Evolutionary conservation across 2,113 vertebrate genomes (phyloP).

Genomic region (Nematolebias whitei): DNA sequence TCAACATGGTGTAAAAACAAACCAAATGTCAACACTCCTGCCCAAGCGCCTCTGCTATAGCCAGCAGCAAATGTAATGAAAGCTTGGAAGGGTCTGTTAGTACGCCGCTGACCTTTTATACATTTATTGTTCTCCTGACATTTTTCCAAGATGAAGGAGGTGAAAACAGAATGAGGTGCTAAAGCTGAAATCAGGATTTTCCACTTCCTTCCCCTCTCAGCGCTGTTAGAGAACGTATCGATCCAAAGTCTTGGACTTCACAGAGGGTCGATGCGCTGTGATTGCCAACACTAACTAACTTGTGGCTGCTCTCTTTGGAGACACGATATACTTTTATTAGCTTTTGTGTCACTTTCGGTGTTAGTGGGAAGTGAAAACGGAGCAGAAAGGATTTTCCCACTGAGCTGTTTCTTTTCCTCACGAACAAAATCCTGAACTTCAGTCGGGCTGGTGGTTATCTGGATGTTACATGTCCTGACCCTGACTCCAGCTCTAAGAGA

Average conservation of each 20-base stretch:
- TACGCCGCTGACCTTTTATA: slow-evolving; percentile 78
- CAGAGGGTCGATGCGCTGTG: slow-evolving; percentile 71
- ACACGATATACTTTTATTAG: slow-evolving; percentile 67
- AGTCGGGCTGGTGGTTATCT: slow-evolving; percentile 3
- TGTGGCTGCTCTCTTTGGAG: slow-evolving; percentile 60
- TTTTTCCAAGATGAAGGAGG: slow-evolving; percentile 76
- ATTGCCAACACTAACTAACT: slow-evolving; percentile 78
- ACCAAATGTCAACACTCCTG: slow-evolving; percentile 81
- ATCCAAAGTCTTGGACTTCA: slow-evolving; percentile 71
- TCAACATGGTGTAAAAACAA: slow-evolving; percentile 81
- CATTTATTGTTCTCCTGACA: slow-evolving; percentile 80
- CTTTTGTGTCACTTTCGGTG: slow-evolving; percentile 52
- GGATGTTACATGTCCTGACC: background rate
- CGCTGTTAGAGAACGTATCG: slow-evolving; percentile 76
- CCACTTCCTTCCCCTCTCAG: slow-evolving; percentile 46
- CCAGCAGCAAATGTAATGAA: slow-evolving; percentile 78
- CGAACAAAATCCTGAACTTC: slow-evolving; percentile 24
- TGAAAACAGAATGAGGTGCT: slow-evolving; percentile 64
- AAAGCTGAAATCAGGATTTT: slow-evolving; percentile 66
- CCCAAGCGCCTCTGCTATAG: slow-evolving; percentile 69
- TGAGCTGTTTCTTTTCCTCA: slow-evolving; percentile 24
- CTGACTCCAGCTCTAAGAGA: slow-evolving; percentile 2
- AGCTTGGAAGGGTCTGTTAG: slow-evolving; percentile 79
- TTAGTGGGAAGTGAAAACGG: slow-evolving; percentile 40
- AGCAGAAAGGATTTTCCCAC: slow-evolving; percentile 26